A percentile compares a stretch with the other conserved stretches of the same genome.
Conservation (phyloP, 2,797 vertebrate genomes). For the Malacoraja senta region DNA sequence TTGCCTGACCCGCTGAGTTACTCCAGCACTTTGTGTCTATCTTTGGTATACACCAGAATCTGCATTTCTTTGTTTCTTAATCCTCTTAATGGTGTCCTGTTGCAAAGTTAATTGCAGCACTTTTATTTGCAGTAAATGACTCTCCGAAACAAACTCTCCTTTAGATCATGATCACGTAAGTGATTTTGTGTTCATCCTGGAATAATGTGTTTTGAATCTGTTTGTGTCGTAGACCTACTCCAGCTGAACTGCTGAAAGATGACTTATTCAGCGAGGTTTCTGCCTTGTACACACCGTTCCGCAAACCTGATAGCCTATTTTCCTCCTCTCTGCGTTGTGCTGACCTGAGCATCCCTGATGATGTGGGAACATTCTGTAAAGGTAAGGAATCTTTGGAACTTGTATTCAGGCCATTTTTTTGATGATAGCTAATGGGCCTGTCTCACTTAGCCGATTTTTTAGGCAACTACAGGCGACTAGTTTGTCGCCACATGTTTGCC, state of each 20-base stretch:
- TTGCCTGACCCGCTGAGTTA: too few relatives aligned
- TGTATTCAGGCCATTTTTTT: background rate
- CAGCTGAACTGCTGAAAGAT: slow-evolving; percentile 73
- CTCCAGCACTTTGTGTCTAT: too few relatives aligned
- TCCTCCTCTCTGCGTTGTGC: slow-evolving; percentile 84
- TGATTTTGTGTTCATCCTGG: background rate
- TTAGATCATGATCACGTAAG: background rate
- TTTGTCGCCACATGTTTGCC: too few relatives aligned
- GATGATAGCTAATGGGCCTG: background rate
- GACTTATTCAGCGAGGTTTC: slow-evolving; percentile 70
- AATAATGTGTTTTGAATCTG: slow-evolving; percentile 11
- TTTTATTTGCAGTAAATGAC: background rate
- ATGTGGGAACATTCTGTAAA: slow-evolving; percentile 84
- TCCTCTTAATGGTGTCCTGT: background rate
- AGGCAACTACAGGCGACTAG: too few relatives aligned
- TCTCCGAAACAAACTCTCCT: background rate
- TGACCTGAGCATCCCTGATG: slow-evolving; percentile 80
- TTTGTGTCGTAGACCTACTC: slow-evolving; percentile 63
- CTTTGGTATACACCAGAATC: too few relatives aligned
- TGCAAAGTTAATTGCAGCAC: too few relatives aligned
- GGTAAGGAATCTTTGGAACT: slow-evolving; percentile 57
- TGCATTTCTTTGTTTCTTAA: too few relatives aligned
- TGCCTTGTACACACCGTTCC: slow-evolving; percentile 64
- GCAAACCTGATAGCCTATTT: slow-evolving; percentile 75
- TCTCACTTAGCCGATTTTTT: too few relatives aligned